phyloP scores from a whole-genome alignment of 1,140 invertebrate genomes.

The Cyphomyrmex costatus region DNA sequence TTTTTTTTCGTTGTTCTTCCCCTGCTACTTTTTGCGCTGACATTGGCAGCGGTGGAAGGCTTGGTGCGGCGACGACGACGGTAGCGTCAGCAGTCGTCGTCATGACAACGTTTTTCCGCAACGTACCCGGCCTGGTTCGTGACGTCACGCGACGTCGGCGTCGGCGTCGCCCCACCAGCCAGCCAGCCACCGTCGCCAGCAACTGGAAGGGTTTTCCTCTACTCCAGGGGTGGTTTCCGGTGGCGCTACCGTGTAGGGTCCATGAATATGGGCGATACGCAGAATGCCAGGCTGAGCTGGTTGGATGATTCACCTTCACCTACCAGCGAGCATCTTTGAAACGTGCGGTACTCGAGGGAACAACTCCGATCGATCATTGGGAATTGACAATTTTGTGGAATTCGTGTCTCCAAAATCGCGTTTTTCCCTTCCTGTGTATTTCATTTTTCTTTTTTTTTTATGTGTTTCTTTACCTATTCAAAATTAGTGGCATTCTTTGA shows the following conservation, averaged over 20 bases:
- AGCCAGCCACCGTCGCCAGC: conserved; percentile 56
- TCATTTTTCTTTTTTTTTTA: too few species aligned
- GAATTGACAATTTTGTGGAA: background rate
- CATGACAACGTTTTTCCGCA: conserved; percentile 84
- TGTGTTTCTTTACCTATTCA: background rate
- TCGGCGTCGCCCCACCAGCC: conserved; percentile 68
- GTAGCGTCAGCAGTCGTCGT: conserved; percentile 79
- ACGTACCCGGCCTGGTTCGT: conserved; percentile 82
- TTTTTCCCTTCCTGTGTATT: background rate
- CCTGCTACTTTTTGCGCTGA: conserved; percentile 30
- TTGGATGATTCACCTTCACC: background rate
- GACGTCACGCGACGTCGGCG: conserved; percentile 79
- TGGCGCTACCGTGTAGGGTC: conserved; percentile 63
- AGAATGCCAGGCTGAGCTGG: conserved; percentile 18
- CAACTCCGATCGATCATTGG: background rate
- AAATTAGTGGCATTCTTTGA: background rate
- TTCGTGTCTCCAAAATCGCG: background rate
- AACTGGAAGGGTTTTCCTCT: conserved; percentile 64
- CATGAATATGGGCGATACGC: conserved; percentile 70
- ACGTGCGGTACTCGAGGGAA: background rate
- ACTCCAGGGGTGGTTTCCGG: conserved; percentile 37
- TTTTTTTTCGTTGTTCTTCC: conserved; percentile 1
- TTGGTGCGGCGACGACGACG: conserved; percentile 58
- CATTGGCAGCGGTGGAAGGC: conserved; percentile 51
- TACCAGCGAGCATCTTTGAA: background rate